These are phyloP conservation scores for Oreochromis grahami DNA, from an alignment of 2,797 vertebrate genomes.

Conservation along the genomic window DNA sequence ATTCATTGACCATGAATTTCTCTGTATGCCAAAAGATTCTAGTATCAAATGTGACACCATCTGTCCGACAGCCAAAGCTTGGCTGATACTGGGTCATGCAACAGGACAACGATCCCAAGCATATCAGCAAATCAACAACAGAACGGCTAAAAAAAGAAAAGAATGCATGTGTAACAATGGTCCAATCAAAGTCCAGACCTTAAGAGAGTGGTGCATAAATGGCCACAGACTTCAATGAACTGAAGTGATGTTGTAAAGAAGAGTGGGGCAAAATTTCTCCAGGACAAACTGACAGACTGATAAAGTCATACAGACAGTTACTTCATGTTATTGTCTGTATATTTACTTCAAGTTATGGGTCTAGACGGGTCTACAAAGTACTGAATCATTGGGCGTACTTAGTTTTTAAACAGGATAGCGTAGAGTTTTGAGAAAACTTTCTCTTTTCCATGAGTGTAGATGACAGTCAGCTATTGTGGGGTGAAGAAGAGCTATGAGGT, in stretches of 20 bases:
- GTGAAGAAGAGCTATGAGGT: not conserved
- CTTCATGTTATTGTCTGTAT: not conserved
- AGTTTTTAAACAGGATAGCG: not conserved
- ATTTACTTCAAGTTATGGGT: not conserved
- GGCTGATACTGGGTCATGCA: not conserved
- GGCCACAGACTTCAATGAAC: not conserved
- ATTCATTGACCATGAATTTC: not conserved
- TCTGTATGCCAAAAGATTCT: not conserved
- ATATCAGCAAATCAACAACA: not conserved
- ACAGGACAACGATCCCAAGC: not conserved
- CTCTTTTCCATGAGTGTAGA: not conserved
- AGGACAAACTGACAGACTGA: not conserved
- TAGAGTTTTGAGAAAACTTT: not conserved
- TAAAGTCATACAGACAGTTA: not conserved
- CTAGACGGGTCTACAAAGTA: not conserved
- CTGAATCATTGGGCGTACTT: not conserved
- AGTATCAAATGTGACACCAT: not conserved
- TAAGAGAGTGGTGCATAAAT: not conserved
- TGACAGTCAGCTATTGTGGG: not conserved
- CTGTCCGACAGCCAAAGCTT: not conserved
- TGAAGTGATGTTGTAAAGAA: not conserved
- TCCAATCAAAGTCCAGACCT: not conserved
- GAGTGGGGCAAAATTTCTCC: not conserved
- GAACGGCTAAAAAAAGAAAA: not conserved
- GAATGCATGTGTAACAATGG: not conserved